Evolutionary conservation across 1,140 invertebrate species (phyloP).

Genomic region (Drosophila sucinea): DNA sequence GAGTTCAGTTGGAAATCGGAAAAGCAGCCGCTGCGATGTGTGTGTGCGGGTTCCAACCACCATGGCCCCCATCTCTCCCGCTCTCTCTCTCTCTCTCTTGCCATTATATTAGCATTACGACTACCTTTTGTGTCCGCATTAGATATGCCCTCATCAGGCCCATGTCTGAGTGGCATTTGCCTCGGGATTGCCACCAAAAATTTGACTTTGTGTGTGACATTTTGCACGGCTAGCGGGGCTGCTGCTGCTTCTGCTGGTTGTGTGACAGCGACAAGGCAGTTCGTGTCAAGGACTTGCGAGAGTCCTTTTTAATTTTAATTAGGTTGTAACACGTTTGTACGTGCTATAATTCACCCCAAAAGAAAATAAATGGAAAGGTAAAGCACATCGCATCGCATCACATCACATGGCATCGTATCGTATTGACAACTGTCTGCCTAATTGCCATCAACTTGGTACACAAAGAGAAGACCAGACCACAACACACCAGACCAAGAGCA

Average conservation of each 20-base stretch:
- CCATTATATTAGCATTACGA: constrained; percentile 48
- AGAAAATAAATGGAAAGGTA: constrained; percentile 31
- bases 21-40: neutral
- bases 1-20: constrained; percentile 18
- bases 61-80: constrained; percentile 8
- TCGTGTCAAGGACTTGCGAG: constrained; percentile 74
- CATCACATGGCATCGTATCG: constrained; percentile 5
- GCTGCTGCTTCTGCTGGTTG: neutral
- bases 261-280: constrained; percentile 21
- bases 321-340: constrained; percentile 78
- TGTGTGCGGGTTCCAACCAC: constrained; percentile 14
- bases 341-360: constrained; percentile 61
- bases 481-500: no score
- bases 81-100: neutral
- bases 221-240: constrained; percentile 39
- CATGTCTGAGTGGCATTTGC: constrained; percentile 74
- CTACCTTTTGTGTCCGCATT: constrained; percentile 57
- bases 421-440: constrained; percentile 54
- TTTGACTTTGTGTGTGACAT: constrained; percentile 74
- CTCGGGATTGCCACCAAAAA: constrained; percentile 64
- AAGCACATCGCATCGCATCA: constrained; percentile 9
- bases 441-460: constrained; percentile 56
- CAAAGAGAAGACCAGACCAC: constrained; percentile 4
- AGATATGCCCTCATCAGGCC: constrained; percentile 57
- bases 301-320: constrained; percentile 73